These are phyloP conservation scores for Proterorhinus semilunaris DNA, from an alignment of 2,113 vertebrate species.

Conservation along the genomic window DNA sequence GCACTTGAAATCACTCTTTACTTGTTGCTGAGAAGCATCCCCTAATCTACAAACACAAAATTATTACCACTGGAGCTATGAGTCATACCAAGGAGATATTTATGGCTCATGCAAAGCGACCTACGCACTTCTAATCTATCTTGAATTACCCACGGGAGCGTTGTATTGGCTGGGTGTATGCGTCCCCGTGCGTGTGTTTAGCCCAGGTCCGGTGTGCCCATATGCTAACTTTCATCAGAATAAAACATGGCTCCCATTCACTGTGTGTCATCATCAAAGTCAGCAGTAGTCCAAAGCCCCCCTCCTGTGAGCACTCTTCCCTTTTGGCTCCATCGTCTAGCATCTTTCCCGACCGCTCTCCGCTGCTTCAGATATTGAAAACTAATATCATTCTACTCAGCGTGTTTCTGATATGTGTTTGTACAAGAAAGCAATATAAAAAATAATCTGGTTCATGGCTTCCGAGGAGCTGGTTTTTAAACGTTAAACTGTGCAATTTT, in stretches of 20 bases:
- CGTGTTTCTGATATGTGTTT: background rate
- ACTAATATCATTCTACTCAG: background rate
- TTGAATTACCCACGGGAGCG: constrained; percentile 43
- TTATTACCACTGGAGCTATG: constrained; percentile 15
- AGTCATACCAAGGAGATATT: constrained; percentile 2
- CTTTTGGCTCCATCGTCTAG: constrained; percentile 1
- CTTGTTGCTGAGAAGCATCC: constrained; percentile 1
- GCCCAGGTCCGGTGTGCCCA: constrained; percentile 9
- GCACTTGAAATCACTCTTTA: constrained; percentile 7
- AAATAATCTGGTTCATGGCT: background rate
- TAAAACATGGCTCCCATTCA: constrained; percentile 34
- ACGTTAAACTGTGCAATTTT: background rate
- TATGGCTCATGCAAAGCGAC: constrained; percentile 9
- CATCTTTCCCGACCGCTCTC: constrained; percentile 3
- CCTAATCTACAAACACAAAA: background rate
- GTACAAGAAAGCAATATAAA: background rate
- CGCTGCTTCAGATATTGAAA: background rate
- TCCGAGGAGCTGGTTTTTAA: background rate
- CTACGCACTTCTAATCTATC: constrained; percentile 49
- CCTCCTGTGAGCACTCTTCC: constrained; percentile 8
- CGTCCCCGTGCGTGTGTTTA: constrained; percentile 9
- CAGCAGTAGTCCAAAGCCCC: constrained; percentile 15
- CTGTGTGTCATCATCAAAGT: constrained; percentile 47
- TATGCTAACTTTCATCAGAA: constrained; percentile 23
- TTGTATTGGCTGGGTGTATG: constrained; percentile 28